Base-by-base conservation (phyloP, 2,888 invertebrate genomes). In the Polyommatus iphigenia region DNA sequence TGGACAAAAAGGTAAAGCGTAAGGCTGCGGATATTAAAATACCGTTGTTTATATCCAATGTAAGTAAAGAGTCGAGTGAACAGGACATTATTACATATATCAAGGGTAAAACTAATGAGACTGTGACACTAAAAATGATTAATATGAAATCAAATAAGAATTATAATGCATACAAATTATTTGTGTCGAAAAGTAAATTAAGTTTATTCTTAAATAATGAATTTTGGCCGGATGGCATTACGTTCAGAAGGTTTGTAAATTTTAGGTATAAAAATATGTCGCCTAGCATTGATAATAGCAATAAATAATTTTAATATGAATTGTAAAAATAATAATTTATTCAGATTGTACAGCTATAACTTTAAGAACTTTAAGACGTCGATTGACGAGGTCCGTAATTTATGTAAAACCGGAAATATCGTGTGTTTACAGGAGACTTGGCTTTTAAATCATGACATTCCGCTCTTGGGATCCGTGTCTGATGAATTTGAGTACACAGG, bases 81-180 rank as follows among this genome's bases (percentile, higher is more conserved):
- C 29, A 20, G 5, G 80, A 81, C n/a, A 80, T 81, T 62, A 67
- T 73, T 15, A 76, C 50, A n/a, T 81, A 81, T 13, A 78, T 81
- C 8, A 36, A 78, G 2, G 73, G 72, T 10, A 81, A 80, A 73
- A 80, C 80, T 10, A 57, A 77, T 0, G 78, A 76, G 18, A 20
- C 4, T 36, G 79, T 81, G 1, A 10, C 10, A n/a, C 15, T 81
- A 10, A 77, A 80, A 71, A 78, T 54, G 71, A 81, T 81, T n/a
- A 72, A 67, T 15, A 80, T 80, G 71, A 81, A 79, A 67, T n/a
- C 6, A 10, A 62, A 71, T 5, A 77, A 73, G 57, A 76, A 57
- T 7, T 82, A 83, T 76, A 80, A 81, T 67, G 80, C 82, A 0
- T 82, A 78, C 72, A 82, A 82, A 76, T 57, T 82, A 24, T 62